These are phyloP conservation scores for Mus spretus DNA, from an alignment of 2,797 vertebrate species.

Conservation along the genomic window DNA sequence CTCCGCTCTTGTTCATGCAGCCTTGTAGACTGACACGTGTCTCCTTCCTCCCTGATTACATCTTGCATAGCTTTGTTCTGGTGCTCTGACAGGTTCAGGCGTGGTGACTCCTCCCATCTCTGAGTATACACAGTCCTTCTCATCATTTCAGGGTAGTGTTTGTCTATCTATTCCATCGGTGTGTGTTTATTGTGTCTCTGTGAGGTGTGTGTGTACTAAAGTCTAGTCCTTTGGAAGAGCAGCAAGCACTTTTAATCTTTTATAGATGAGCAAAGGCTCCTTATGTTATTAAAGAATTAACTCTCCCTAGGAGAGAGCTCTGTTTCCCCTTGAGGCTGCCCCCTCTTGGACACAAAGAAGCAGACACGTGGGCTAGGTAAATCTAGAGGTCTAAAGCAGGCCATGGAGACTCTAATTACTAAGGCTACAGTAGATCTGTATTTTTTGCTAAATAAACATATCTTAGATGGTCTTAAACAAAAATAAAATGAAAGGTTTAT, in stretches of 20 bases:
- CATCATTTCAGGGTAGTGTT: neutral
- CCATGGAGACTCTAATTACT: neutral
- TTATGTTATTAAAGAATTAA: neutral
- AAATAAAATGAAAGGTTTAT: neutral
- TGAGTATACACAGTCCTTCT: neutral
- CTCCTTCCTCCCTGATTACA: neutral
- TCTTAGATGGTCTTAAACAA: neutral
- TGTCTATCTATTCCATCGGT: neutral
- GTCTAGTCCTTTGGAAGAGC: neutral
- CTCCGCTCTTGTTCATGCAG: neutral
- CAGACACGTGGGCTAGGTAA: neutral
- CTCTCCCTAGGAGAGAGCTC: neutral
- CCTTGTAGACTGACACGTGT: accelerated
- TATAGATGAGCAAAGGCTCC: neutral
- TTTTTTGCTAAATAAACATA: neutral
- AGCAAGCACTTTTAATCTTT: neutral
- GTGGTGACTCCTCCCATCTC: neutral
- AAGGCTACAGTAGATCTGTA: neutral
- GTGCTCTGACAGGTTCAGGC: neutral
- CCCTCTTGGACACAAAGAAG: neutral
- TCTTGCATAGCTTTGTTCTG: neutral
- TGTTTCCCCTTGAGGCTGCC: neutral
- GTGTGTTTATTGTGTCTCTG: neutral
- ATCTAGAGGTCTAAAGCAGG: neutral
- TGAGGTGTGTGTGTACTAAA: neutral